Evolutionary conservation across 2,888 invertebrate species (phyloP).

Genomic region (Elysia crispata): DNA sequence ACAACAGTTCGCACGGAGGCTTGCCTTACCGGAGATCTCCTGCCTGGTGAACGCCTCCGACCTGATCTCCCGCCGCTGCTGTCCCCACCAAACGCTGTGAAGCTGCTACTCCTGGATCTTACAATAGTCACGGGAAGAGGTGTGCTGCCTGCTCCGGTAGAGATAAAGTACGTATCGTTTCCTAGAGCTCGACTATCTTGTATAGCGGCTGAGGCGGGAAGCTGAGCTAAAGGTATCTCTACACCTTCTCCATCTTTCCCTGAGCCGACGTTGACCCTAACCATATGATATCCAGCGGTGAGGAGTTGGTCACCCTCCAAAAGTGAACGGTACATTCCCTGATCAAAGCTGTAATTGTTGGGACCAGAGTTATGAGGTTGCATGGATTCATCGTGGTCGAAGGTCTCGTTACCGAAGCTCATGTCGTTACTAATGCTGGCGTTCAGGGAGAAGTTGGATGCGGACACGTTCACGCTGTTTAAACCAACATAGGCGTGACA

Average conservation of each 20-base stretch:
- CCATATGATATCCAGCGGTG: neutral
- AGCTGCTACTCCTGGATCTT: neutral
- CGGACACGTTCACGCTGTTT: too few species aligned
- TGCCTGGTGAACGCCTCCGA: too few species aligned
- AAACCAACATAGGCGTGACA: too few species aligned
- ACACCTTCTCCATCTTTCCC: too few species aligned
- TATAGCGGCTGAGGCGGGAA: too few species aligned
- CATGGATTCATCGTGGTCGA: neutral
- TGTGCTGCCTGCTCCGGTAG: neutral
- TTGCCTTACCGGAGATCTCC: too few species aligned
- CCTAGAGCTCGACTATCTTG: neutral
- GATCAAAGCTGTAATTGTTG: too few species aligned
- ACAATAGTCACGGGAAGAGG: neutral
- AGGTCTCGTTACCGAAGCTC: constrained; percentile 37
- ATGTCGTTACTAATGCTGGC: constrained; percentile 30
- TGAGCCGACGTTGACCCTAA: constrained; percentile 6
- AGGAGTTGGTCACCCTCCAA: neutral
- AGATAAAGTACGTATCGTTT: neutral
- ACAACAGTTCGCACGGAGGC: too few species aligned
- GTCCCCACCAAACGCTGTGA: neutral
- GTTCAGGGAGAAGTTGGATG: constrained; percentile 21
- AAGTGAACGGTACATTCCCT: too few species aligned
- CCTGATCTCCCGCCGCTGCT: too few species aligned
- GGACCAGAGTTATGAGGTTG: too few species aligned
- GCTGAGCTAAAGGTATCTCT: too few species aligned